These are phyloP conservation scores for Yponomeuta plumbellus DNA, from an alignment of 2,888 invertebrate species.

Conservation along the genomic window DNA sequence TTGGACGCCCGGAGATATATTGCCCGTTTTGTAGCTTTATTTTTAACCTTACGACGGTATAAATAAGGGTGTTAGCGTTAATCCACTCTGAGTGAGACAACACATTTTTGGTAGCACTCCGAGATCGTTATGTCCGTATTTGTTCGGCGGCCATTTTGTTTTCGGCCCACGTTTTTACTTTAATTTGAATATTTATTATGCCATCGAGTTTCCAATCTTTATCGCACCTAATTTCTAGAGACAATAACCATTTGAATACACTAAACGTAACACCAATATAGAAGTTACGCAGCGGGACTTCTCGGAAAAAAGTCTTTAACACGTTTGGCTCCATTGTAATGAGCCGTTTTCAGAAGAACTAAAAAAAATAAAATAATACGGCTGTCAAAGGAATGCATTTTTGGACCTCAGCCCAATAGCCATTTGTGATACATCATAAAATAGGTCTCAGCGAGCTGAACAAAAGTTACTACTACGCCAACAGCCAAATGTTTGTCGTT, in stretches of 20 bases:
- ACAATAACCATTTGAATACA: background rate
- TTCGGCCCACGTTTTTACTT: background rate
- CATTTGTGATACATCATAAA: too few species aligned
- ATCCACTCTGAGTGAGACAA: slow-evolving; percentile 8
- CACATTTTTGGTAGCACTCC: slow-evolving; percentile 10
- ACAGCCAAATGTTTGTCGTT: too few species aligned
- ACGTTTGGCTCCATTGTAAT: too few species aligned
- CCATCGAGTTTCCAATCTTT: background rate
- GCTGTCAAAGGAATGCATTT: too few species aligned
- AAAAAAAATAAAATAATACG: too few species aligned
- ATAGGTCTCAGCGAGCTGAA: too few species aligned
- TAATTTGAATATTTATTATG: background rate
- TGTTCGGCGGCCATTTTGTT: background rate
- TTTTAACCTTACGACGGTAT: slow-evolving; percentile 8
- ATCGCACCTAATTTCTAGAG: background rate
- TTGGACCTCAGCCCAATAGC: too few species aligned
- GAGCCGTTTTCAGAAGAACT: too few species aligned
- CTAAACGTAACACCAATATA: background rate
- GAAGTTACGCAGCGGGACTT: background rate
- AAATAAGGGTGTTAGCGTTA: slow-evolving; percentile 4
- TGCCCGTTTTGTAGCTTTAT: background rate
- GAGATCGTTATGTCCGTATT: slow-evolving; percentile 4
- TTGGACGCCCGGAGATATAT: slow-evolving; percentile 12
- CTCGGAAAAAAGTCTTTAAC: background rate
- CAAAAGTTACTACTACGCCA: too few species aligned